Evolutionary conservation across 2,888 invertebrate genomes (phyloP), one percentile per base, ranked within the genome.

Genomic region (Scaptomyza polygonia): DNA sequence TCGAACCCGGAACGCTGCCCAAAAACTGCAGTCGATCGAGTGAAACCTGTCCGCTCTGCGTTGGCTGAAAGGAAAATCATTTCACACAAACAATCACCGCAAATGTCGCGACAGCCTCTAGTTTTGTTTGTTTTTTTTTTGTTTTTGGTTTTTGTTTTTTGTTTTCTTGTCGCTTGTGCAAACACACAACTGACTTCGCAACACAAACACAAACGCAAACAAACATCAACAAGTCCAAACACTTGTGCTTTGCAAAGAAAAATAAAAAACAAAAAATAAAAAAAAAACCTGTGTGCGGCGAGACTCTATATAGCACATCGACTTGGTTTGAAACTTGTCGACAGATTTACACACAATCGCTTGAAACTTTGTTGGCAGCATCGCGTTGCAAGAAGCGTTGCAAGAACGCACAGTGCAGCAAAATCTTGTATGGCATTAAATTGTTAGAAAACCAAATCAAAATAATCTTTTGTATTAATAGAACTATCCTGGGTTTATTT

Each of bases 31-130:
- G 61, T 67, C 73, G 83, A 86, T 86, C 86, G 78, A 83, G 80
- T 80, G 82, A 83, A 83, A 86, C 86, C 86, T 83, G 82, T 86
- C 82, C 73, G 70, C 67, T 18, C n/a, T 40, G 5, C 63, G 27
- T 39, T 58, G 59, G 70, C 82, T 63, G 83, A 82, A 86, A 83
- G 82, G 78, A 83, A 83, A 83, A 83, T 79, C 80, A 82, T 81
- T 81, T 81, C 84, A 81, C 84, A 84, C 78, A 80, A 80, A 82
- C 76, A 83, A 76, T 77, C 80, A 76, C 77, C 45, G 65, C 62
- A 45, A 57, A 32, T 18, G 48, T 11, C 32, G n/a, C 49, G n/a
- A 21, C 70, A 57, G 72, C 68, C 52, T 61, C 30, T 25, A 45
- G 32, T 30, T 25, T 42, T 27, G 32, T 48, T 45, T 14, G 11